phyloP scores from a whole-genome alignment of 2,888 invertebrate species.

The Amphipoea oculea region DNA sequence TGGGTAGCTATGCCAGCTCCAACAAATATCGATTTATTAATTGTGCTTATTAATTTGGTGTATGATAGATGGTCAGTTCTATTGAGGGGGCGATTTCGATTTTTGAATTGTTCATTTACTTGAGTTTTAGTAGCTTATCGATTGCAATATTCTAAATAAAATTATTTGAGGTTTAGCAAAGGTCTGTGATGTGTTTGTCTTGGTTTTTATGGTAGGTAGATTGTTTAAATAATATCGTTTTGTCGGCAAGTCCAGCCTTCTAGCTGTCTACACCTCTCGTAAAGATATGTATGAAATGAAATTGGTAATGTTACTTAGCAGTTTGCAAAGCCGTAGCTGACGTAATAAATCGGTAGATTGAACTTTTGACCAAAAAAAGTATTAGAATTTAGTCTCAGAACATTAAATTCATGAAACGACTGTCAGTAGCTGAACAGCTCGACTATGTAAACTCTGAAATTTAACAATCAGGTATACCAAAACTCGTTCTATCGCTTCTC shows the following conservation, averaged over 20 bases:
- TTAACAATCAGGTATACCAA: neutral
- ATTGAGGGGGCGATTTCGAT: neutral
- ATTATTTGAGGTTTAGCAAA: neutral
- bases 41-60: neutral
- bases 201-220: neutral
- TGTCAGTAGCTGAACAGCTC: constrained; percentile 8
- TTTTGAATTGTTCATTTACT: neutral
- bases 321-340: neutral
- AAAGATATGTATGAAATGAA: neutral
- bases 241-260: neutral
- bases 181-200: neutral
- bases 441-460: neutral
- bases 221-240: neutral
- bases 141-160: neutral
- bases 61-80: neutral
- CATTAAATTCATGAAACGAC: neutral
- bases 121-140: neutral
- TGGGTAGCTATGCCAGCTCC: neutral
- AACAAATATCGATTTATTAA: constrained; percentile 7
- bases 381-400: neutral
- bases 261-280: neutral
- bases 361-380: neutral
- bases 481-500: neutral
- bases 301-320: neutral
- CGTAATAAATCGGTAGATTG: neutral